A percentile compares a stretch with the other conserved stretches of the same genome.
These are phyloP conservation scores for Rhinopomastus cyanomelas DNA, from an alignment of 2,113 vertebrate species.

Conservation along the genomic window DNA sequence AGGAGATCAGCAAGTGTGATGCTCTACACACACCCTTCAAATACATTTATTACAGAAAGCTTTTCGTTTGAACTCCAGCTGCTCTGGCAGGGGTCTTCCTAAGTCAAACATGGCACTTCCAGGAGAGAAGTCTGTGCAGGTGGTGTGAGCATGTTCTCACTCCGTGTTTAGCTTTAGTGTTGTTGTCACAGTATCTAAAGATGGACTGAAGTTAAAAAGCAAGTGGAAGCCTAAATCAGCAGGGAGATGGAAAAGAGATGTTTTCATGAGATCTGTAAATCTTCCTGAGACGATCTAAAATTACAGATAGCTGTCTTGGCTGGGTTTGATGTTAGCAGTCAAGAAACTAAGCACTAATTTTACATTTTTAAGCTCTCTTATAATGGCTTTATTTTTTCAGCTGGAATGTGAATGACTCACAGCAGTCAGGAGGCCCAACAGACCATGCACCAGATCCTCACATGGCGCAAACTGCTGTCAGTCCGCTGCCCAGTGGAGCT, in stretches of 20 bases:
- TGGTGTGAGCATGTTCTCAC: conserved; percentile 28
- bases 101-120: background rate
- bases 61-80: background rate
- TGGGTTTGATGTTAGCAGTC: background rate
- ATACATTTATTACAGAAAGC: background rate
- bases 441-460: fast-evolving
- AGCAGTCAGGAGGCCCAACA: background rate
- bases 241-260: background rate
- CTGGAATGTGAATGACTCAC: background rate
- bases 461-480: fast-evolving
- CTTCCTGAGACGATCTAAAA: background rate
- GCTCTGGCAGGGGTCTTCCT: conserved; percentile 1
- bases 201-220: conserved; percentile 34
- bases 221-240: background rate
- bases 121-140: conserved; percentile 26
- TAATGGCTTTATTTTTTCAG: background rate
- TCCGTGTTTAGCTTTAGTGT: background rate
- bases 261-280: conserved; percentile 20
- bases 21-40: background rate
- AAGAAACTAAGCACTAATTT: conserved; percentile 12
- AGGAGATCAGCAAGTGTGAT: background rate
- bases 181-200: conserved; percentile 39
- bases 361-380: background rate
- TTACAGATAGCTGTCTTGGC: background rate
- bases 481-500: background rate